Conservation (phyloP, 2,113 vertebrate genomes). For the Phalacrocorax aristotelis region DNA sequence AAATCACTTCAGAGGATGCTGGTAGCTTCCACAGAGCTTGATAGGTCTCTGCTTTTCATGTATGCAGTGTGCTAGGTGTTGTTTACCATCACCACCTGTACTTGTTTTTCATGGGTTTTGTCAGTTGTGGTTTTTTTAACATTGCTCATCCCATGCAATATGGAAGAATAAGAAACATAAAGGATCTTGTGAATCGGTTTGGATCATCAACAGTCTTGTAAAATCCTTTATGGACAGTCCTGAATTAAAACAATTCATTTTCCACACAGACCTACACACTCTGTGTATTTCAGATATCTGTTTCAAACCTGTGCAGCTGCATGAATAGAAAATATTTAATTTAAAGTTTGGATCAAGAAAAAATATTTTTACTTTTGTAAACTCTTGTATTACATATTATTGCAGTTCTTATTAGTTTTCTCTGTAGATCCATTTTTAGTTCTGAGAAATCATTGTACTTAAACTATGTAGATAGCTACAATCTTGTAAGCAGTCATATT, state of each 20-base stretch:
- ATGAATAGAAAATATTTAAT: constrained; percentile 49
- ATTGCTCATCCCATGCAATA: neutral
- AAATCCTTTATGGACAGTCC: neutral
- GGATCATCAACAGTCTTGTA: neutral
- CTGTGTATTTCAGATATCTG: neutral
- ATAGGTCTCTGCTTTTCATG: neutral
- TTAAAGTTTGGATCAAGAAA: constrained; percentile 47
- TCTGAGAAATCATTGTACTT: constrained; percentile 5
- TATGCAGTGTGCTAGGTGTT: neutral
- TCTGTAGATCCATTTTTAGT: constrained; percentile 15
- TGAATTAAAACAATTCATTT: neutral
- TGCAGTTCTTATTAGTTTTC: neutral
- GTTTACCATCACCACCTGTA: neutral
- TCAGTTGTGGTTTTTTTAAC: neutral
- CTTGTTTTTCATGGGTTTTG: neutral
- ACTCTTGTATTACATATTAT: constrained; percentile 43
- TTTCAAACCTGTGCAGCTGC: constrained; percentile 38
- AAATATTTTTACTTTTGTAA: constrained; percentile 60
- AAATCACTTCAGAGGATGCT: neutral
- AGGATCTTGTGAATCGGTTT: neutral
- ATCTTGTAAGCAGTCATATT: constrained; percentile 22
- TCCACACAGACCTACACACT: neutral
- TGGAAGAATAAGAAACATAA: neutral
- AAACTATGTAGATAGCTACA: constrained; percentile 5
- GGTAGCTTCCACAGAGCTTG: neutral